Conservation (phyloP, 2,888 invertebrate species). For the Elmis aenea region DNA sequence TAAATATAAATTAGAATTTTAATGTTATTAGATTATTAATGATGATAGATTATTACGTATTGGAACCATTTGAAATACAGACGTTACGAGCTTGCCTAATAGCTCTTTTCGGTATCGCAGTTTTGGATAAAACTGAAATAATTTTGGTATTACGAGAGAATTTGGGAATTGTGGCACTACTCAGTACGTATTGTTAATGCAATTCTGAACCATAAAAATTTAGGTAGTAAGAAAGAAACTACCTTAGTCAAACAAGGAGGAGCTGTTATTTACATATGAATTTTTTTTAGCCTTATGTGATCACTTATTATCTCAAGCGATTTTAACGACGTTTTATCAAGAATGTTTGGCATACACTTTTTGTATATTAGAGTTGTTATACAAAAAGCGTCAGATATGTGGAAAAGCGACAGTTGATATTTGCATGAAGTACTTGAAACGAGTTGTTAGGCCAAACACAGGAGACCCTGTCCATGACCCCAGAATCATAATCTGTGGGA, state of each 20-base stretch:
- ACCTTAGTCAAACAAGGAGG: no score
- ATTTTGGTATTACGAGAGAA: no score
- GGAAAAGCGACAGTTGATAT: conserved; percentile 1
- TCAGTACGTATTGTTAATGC: no score
- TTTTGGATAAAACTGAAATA: no score
- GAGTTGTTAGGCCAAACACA: conserved; percentile 16
- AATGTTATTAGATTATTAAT: conserved; percentile 29
- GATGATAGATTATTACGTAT: conserved; percentile 28
- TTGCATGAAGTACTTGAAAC: conserved; percentile 15
- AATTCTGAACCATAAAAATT: no score
- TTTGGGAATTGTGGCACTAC: no score
- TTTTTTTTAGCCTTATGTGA: conserved; percentile 7
- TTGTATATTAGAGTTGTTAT: conserved; percentile 28
- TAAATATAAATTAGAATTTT: neutral
- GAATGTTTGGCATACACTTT: conserved; percentile 31
- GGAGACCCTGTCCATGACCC: conserved; percentile 38
- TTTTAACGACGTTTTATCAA: conserved; percentile 29
- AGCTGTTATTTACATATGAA: no score
- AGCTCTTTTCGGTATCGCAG: conserved; percentile 10
- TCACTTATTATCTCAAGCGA: conserved; percentile 6
- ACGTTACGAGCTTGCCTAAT: conserved; percentile 16
- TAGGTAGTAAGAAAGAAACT: no score
- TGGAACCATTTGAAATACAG: conserved; percentile 22
- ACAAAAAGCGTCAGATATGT: conserved; percentile 6
- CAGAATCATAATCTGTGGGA: conserved; percentile 41